These are phyloP conservation scores for Erpornis zantholeuca DNA, from an alignment of 2,113 vertebrate species.

Conservation along the genomic window DNA sequence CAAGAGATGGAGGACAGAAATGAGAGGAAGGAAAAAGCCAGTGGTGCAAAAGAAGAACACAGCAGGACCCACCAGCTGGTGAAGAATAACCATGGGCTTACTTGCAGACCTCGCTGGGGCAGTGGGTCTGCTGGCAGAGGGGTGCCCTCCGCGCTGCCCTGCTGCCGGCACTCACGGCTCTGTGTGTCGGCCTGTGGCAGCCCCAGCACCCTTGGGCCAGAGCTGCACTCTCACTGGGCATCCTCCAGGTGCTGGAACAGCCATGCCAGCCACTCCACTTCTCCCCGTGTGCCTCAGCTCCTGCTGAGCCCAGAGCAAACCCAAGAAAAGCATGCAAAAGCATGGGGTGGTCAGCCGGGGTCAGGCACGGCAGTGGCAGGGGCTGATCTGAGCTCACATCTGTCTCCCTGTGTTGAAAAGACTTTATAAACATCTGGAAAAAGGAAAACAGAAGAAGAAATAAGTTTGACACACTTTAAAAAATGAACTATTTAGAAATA, in stretches of 20 bases:
- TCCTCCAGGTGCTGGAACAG: neutral
- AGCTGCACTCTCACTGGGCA: neutral
- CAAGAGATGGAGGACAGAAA: neutral
- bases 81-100: neutral
- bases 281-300: neutral
- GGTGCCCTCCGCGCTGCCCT: neutral
- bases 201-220: fast-evolving
- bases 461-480: neutral
- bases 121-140: neutral
- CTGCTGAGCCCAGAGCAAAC: neutral
- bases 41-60: neutral
- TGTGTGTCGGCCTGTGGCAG: neutral
- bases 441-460: neutral
- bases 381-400: neutral
- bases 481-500: neutral
- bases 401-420: neutral
- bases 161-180: neutral
- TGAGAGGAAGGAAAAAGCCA: neutral
- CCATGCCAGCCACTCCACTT: neutral
- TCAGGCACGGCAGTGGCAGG: fast-evolving
- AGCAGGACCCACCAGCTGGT: neutral
- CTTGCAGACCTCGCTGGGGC: neutral
- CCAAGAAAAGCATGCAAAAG: neutral
- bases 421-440: neutral
- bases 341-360: fast-evolving